Base-by-base conservation (phyloP, 1,140 invertebrate species). In the Drosophila eugracilis region DNA sequence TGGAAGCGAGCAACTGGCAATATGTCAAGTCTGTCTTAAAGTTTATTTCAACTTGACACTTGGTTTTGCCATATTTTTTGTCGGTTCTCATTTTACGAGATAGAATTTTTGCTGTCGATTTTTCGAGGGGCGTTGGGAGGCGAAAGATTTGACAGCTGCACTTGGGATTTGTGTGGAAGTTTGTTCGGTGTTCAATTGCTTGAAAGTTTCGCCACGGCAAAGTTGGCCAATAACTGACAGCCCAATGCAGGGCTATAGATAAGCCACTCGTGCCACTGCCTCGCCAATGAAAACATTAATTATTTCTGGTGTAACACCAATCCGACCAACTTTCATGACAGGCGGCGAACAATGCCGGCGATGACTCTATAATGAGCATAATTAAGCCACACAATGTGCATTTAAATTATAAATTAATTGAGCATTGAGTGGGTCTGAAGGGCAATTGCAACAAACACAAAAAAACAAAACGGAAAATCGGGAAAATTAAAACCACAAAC, bases 301-400 rank as follows among this genome's bases (percentile, higher is more conserved):
- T 77, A 81, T 65, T 83, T 83, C 75, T 42, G 39, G 28, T 72
- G 53, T 39, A 63, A 83, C 58, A 67, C 42, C 50, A 70, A 57
- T 41, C 34, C 55, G 14, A 50, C 60, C 42, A 42, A 54, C 45
- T 73, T 67, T 59, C 44, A 22, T 50, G 28, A 60, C 72, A 60
- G 39, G 14, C 48, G 32, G 12, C 74, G 49, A 55, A 72, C 34
- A 79, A 75, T 54, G 58, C 41, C 32, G n/a, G 39, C 52, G 44
- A 39, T 48, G 48, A 48, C 52, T 78, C 34, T 36, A 65, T 71
- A 45, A 75, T 58, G 55, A 44, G 62, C 66, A 77, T 83, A 73
- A 77, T 81, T 77, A 67, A 73, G 54, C 70, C 66, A 47, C 42
- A 70, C 48, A 63, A 58, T 58, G 39, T 54, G 59, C 75, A 72